These are phyloP conservation scores for Liodrosophila aerea DNA, from an alignment of 2,888 invertebrate species.

Conservation along the genomic window DNA sequence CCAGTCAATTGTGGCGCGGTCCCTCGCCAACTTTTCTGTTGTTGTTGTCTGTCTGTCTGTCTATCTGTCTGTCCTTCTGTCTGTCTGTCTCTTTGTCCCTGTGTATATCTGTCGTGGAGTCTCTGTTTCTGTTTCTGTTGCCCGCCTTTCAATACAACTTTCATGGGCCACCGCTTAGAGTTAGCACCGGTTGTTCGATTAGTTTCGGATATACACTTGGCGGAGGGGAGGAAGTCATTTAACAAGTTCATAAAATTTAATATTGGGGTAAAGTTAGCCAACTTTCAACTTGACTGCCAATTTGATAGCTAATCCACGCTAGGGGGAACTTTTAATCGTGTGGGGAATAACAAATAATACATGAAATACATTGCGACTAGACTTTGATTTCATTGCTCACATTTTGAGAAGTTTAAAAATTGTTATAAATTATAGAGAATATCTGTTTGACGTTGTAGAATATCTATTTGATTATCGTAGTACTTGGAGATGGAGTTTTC, in stretches of 20 bases:
- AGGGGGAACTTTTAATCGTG: not conserved
- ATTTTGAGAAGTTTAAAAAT: too few species aligned
- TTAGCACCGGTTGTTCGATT: constrained; percentile 22
- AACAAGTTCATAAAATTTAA: constrained; percentile 7
- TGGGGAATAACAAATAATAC: not conserved
- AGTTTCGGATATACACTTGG: constrained; percentile 12
- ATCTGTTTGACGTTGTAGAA: too few species aligned
- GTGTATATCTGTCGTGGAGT: constrained; percentile 35
- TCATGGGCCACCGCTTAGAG: constrained; percentile 46
- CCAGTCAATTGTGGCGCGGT: constrained; percentile 63
- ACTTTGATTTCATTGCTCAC: not conserved
- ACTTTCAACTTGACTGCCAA: not conserved
- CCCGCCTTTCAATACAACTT: constrained; percentile 56
- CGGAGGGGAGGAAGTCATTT: constrained; percentile 5
- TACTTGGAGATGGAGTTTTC: too few species aligned
- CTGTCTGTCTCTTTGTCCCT: not conserved
- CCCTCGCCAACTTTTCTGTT: constrained; percentile 35
- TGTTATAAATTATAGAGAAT: not conserved
- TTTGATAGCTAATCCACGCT: not conserved
- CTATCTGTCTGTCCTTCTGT: constrained; percentile 23
- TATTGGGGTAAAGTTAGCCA: not conserved
- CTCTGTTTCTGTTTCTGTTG: constrained; percentile 40
- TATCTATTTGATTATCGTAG: not conserved
- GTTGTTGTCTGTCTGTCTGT: constrained; percentile 21
- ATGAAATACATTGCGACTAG: too few species aligned